These are phyloP conservation scores for Sebastes ruberrimus DNA, from an alignment of 2,797 vertebrate species.

Conservation along the genomic window DNA sequence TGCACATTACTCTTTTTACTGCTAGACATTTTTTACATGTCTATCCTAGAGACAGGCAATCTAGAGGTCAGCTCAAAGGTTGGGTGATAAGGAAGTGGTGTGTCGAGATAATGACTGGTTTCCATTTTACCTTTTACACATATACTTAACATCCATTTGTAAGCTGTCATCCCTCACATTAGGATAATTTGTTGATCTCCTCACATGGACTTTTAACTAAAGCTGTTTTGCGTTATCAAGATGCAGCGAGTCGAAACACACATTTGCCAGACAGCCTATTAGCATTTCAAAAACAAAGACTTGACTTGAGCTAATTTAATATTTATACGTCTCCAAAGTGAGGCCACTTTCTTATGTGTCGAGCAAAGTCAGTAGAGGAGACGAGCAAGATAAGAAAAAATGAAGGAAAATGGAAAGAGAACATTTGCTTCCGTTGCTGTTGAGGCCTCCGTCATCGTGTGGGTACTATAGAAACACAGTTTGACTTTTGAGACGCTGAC, in stretches of 20 bases:
- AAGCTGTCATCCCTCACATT: slow-evolving; percentile 42
- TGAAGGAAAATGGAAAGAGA: slow-evolving; percentile 10
- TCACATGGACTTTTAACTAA: slow-evolving; percentile 21
- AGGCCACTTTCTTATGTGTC: slow-evolving; percentile 23
- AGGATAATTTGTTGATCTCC: slow-evolving; percentile 42
- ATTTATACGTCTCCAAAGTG: slow-evolving; percentile 39
- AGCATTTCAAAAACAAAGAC: slow-evolving; percentile 56
- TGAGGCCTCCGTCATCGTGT: slow-evolving; percentile 22
- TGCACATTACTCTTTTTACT: slow-evolving; percentile 72
- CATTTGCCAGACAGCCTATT: slow-evolving; percentile 35
- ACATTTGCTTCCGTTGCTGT: slow-evolving; percentile 23
- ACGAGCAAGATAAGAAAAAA: slow-evolving; percentile 8
- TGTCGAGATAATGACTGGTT: slow-evolving; percentile 59
- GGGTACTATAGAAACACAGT: slow-evolving; percentile 52
- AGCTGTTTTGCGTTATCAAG: slow-evolving; percentile 23
- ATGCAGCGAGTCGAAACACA: slow-evolving; percentile 17
- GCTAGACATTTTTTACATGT: slow-evolving; percentile 53
- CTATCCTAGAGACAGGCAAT: slow-evolving; percentile 56
- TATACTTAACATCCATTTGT: slow-evolving; percentile 57
- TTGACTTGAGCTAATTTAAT: slow-evolving; percentile 51
- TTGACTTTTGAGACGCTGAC: slow-evolving; percentile 66
- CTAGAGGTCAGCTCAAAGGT: slow-evolving; percentile 68
- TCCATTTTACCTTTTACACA: slow-evolving; percentile 60
- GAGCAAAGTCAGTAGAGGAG: slow-evolving; percentile 27
- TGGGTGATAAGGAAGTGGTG: slow-evolving; percentile 51